These are phyloP conservation scores for Mythimna ferrago DNA, from an alignment of 2,888 invertebrate species.

Conservation along the genomic window DNA sequence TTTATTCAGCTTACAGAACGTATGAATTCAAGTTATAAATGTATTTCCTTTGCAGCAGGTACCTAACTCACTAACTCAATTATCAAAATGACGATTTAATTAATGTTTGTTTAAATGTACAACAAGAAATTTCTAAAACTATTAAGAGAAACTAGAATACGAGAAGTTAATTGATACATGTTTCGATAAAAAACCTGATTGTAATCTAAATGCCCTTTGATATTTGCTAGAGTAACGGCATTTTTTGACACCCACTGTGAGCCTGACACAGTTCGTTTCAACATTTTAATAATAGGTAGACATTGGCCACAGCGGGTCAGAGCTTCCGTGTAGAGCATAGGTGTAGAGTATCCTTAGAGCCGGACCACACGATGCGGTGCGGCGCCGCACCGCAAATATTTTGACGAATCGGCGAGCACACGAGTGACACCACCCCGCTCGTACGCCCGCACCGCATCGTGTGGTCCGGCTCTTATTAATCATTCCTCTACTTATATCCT, in stretches of 20 bases:
- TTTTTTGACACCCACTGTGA: background rate
- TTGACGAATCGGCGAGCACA: no score
- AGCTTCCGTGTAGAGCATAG: background rate
- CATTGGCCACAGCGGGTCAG: background rate
- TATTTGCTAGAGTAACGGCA: background rate
- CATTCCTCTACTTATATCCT: background rate
- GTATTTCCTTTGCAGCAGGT: background rate
- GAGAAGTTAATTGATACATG: slow-evolving; percentile 12
- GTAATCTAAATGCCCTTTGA: slow-evolving; percentile 12
- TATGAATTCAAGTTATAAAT: background rate
- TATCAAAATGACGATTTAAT: slow-evolving; percentile 16
- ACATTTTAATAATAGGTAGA: background rate
- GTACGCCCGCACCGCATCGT: no score
- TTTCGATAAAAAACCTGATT: slow-evolving; percentile 19
- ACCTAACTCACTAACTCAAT: background rate
- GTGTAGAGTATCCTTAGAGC: background rate
- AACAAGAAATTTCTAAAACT: slow-evolving; percentile 3
- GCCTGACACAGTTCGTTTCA: slow-evolving; percentile 2
- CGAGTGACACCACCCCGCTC: no score
- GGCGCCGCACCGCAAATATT: no score
- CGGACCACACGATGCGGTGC: no score
- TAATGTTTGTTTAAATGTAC: background rate
- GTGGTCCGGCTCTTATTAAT: background rate
- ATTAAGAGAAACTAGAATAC: slow-evolving; percentile 9
- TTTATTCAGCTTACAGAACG: slow-evolving; percentile 10